Conservation (phyloP, 2,888 invertebrate species). For the Lasius platythorax region DNA sequence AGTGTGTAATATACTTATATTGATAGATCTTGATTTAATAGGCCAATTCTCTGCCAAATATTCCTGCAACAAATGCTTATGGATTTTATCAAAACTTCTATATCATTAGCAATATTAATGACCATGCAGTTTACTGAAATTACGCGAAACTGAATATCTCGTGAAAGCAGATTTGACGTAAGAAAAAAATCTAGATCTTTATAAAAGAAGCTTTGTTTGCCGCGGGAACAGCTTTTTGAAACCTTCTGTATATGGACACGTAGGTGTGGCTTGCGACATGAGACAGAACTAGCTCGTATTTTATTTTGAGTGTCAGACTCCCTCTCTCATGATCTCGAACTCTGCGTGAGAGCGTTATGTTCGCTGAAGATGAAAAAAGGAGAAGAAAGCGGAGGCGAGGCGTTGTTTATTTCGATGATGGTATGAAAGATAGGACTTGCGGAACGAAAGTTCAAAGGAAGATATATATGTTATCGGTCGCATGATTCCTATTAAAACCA, state of each 20-base stretch:
- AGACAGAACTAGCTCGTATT: constrained; percentile 80
- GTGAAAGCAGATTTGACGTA: neutral
- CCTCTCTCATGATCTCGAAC: constrained; percentile 71
- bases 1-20: neutral
- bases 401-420: constrained; percentile 56
- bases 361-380: constrained; percentile 49
- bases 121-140: neutral
- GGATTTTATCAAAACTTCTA: neutral
- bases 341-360: constrained; percentile 74
- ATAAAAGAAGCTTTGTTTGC: constrained; percentile 16
- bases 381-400: constrained; percentile 49
- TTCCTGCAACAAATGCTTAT: neutral
- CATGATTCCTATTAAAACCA: constrained; percentile 18
- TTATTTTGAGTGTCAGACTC: constrained; percentile 76
- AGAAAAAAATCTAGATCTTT: constrained; percentile 6
- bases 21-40: neutral
- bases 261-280: constrained; percentile 78
- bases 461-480: constrained; percentile 34
- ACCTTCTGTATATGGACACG: constrained; percentile 61
- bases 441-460: constrained; percentile 51
- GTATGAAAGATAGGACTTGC: constrained; percentile 59
- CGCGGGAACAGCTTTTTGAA: constrained; percentile 23
- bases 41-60: neutral
- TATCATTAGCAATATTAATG: neutral
- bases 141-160: neutral